A percentile compares a stretch with the other conserved stretches of the same genome.
Conservation (phyloP, 2,113 vertebrate genomes). For the Calidris pugnax region DNA sequence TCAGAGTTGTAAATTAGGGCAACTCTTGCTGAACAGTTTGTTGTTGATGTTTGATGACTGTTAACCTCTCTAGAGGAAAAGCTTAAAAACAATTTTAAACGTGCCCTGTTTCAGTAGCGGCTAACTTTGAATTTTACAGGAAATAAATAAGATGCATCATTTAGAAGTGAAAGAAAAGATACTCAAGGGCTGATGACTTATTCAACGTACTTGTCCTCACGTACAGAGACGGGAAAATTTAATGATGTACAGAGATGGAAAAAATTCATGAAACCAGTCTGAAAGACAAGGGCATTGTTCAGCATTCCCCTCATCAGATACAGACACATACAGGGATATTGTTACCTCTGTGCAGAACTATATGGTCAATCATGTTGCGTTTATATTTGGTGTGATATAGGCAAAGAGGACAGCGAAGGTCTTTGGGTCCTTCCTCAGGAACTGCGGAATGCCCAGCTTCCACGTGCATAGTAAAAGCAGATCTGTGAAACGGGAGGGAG, state of each 20-base stretch:
- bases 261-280: background rate
- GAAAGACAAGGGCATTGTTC: background rate
- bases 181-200: background rate
- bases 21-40: background rate
- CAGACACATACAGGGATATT: background rate
- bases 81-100: background rate
- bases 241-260: background rate
- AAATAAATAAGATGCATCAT: background rate
- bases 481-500: conserved; percentile 75
- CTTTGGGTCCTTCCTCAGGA: conserved; percentile 88
- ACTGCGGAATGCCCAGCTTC: conserved; percentile 89
- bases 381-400: conserved; percentile 99
- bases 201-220: background rate
- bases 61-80: background rate
- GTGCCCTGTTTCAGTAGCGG: background rate
- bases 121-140: background rate
- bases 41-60: background rate
- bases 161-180: background rate
- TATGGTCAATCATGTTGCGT: conserved; percentile 98
- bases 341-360: conserved; percentile 96
- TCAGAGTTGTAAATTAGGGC: background rate
- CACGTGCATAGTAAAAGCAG: conserved; percentile 94
- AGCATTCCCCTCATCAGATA: background rate
- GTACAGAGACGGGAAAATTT: background rate
- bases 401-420: conserved; percentile 96